Percentiles rank a stretch among this genome's conserved stretches.
Conservation (phyloP, 2,797 vertebrate genomes). For the Orestias chungarensis region DNA sequence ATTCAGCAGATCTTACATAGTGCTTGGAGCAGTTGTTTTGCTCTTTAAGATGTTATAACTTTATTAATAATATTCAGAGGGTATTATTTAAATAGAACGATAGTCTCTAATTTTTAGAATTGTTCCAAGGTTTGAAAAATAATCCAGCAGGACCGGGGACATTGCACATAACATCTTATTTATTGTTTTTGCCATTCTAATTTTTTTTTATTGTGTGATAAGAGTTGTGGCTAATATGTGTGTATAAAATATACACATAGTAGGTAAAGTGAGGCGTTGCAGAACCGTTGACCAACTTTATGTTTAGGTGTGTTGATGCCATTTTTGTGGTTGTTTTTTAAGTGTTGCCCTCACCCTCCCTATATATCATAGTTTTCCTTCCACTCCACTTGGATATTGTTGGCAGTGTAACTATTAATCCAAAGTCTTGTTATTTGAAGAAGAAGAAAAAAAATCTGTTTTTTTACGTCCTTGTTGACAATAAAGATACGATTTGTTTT, state of each 20-base stretch:
- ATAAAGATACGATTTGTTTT: conserved; percentile 83
- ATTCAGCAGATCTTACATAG: conserved; percentile 76
- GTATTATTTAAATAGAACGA: conserved; percentile 62
- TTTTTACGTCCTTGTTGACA: conserved; percentile 81
- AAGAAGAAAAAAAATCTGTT: conserved; percentile 61
- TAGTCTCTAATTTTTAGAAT: conserved; percentile 67
- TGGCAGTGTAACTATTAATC: conserved; percentile 77
- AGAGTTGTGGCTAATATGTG: conserved; percentile 40
- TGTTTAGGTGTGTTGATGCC: conserved; percentile 73
- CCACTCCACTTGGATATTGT: conserved; percentile 71
- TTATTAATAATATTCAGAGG: conserved; percentile 73
- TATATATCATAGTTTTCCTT: conserved; percentile 69
- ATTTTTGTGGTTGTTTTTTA: conserved; percentile 70
- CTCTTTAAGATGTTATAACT: conserved; percentile 80
- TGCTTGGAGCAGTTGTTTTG: conserved; percentile 76
- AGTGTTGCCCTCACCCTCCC: conserved; percentile 55
- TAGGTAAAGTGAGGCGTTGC: conserved; percentile 60
- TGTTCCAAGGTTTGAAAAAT: conserved; percentile 75
- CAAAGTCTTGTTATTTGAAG: conserved; percentile 75
- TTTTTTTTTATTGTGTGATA: conserved; percentile 76
- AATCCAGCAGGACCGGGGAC: conserved; percentile 77
- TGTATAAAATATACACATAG: conserved; percentile 59
- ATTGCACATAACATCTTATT: conserved; percentile 83
- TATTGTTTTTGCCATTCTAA: conserved; percentile 80
- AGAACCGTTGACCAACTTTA: conserved; percentile 68